Evolutionary conservation across 1,140 invertebrate genomes (phyloP).

Genomic region (Ips typographus): DNA sequence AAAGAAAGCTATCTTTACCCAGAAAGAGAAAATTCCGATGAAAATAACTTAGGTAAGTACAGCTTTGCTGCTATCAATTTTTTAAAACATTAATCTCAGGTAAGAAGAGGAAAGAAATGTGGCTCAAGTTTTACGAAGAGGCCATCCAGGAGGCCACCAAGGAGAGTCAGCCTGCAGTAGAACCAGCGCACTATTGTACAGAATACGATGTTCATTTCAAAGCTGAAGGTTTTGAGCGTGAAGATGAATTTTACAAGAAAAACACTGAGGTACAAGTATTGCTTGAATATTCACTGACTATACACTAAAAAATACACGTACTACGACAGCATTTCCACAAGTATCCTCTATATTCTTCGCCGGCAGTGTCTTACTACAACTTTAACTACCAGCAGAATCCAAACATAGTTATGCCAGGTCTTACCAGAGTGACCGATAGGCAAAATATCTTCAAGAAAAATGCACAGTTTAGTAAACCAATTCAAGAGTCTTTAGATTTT

Average conservation of each 20-base stretch:
- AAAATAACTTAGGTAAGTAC: slow-evolving; percentile 23
- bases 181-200: slow-evolving; percentile 17
- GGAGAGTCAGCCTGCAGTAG: background rate
- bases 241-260: slow-evolving; percentile 21
- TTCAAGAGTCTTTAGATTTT: slow-evolving; percentile 3
- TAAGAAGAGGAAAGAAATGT: slow-evolving; percentile 8
- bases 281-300: background rate
- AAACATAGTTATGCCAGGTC: slow-evolving; percentile 7
- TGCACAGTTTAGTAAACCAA: slow-evolving; percentile 21
- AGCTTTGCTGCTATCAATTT: background rate
- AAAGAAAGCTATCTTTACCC: slow-evolving; percentile 32
- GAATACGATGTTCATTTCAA: slow-evolving; percentile 29
- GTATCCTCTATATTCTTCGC: slow-evolving; percentile 19
- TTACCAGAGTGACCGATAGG: slow-evolving; percentile 9
- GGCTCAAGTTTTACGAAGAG: slow-evolving; percentile 20
- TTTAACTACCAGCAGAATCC: slow-evolving; percentile 19
- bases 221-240: slow-evolving; percentile 10
- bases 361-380: slow-evolving; percentile 22
- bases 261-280: slow-evolving; percentile 7
- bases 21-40: background rate
- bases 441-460: slow-evolving; percentile 22
- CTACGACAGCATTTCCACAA: slow-evolving; percentile 6
- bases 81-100: slow-evolving; percentile 9
- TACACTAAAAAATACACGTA: no score
- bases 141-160: slow-evolving; percentile 10